phyloP scores from a whole-genome alignment of 2,888 invertebrate genomes.

The Chrysotoxum bicinctum region DNA sequence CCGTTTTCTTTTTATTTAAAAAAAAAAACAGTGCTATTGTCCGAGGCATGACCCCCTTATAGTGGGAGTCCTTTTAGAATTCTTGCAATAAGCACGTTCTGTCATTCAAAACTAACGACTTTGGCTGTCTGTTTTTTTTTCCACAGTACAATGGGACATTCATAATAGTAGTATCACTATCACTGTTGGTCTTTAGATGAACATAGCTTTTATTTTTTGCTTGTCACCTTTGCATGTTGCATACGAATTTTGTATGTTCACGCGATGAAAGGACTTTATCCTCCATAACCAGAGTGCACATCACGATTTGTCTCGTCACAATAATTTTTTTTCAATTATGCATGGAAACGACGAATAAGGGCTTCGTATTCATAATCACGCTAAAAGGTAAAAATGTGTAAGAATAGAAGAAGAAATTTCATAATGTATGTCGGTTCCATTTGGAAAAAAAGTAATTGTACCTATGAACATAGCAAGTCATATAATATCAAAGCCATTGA shows the following conservation, averaged over 20 bases:
- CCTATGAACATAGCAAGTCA: neutral
- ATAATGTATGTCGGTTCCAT: neutral
- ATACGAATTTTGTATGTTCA: neutral
- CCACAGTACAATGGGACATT: slow-evolving; percentile 12
- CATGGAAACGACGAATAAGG: neutral
- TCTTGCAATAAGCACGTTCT: slow-evolving; percentile 28
- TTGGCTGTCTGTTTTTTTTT: slow-evolving; percentile 9
- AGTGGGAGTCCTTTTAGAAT: neutral
- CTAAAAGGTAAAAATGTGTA: neutral
- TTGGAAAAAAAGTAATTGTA: neutral
- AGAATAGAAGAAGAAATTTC: neutral
- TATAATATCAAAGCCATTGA: no score
- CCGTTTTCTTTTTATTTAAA: neutral
- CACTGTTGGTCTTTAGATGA: slow-evolving; percentile 1
- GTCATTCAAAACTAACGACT: slow-evolving; percentile 38
- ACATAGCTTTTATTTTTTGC: neutral
- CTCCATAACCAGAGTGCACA: slow-evolving; percentile 22
- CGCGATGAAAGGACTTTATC: slow-evolving; percentile 22
- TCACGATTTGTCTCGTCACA: slow-evolving; percentile 53
- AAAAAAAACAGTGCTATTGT: slow-evolving; percentile 39
- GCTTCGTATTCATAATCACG: neutral
- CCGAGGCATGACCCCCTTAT: slow-evolving; percentile 45
- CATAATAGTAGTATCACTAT: neutral
- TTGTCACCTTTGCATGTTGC: neutral
- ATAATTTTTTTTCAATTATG: slow-evolving; percentile 33